These are phyloP conservation scores for Scelioninae gen. 1 DNA, from an alignment of 2,888 invertebrate genomes.

Conservation along the genomic window DNA sequence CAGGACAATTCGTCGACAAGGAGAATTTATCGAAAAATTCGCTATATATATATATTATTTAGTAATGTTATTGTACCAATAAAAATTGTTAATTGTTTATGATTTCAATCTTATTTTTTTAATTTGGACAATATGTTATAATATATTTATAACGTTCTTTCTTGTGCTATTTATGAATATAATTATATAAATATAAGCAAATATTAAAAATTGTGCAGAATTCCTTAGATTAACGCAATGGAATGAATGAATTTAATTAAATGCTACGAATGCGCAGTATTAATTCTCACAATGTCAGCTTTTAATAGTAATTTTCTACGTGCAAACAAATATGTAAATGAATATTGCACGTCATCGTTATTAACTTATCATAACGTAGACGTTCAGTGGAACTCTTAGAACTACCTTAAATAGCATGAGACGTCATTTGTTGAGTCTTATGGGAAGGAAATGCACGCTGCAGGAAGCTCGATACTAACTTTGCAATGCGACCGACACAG, in stretches of 20 bases:
- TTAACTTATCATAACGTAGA: conserved; percentile 49
- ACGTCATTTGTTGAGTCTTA: conserved; percentile 46
- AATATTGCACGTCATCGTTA: conserved; percentile 51
- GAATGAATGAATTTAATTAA: not conserved
- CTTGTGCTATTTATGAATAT: no score
- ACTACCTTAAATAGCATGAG: conserved; percentile 42
- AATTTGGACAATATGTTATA: no score
- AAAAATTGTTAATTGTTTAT: no score
- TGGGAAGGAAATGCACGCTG: conserved; percentile 37
- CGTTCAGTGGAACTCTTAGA: conserved; percentile 40
- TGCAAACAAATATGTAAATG: conserved; percentile 48
- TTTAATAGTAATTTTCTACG: conserved; percentile 27
- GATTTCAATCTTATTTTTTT: no score
- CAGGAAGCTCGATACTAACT: conserved; percentile 42
- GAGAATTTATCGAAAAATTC: no score
- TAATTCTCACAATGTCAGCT: conserved; percentile 21
- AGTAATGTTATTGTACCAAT: no score
- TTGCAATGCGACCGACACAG: conserved; percentile 28
- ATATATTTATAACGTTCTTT: no score
- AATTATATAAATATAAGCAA: no score
- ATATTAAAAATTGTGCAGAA: no score
- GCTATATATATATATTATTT: no score
- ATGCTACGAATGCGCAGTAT: not conserved
- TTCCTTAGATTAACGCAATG: no score
- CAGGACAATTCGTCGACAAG: no score